Evolutionary conservation across 2,797 vertebrate species (phyloP).

Genomic region (Heteromormyrus szaboi): DNA sequence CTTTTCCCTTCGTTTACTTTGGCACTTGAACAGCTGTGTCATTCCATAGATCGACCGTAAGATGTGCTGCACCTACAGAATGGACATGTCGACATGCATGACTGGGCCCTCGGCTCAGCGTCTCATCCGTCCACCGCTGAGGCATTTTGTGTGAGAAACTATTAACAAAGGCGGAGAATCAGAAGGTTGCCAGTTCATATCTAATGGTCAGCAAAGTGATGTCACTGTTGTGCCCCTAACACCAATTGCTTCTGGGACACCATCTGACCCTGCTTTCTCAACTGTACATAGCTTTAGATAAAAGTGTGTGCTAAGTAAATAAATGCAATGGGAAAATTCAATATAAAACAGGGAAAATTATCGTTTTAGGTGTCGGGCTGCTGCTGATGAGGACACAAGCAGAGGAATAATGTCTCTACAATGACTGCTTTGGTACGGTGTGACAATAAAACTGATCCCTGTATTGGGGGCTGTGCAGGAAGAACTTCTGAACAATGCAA

Average conservation of each 20-base stretch:
- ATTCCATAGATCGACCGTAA: conserved; percentile 56
- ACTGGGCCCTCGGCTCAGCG: not conserved
- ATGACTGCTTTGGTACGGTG: not conserved
- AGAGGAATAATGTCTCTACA: not conserved
- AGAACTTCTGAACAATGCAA: not conserved
- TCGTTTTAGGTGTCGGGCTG: not conserved
- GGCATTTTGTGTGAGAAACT: not conserved
- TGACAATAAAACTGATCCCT: not conserved
- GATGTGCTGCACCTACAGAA: conserved; percentile 47
- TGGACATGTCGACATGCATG: not conserved
- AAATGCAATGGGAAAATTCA: not conserved
- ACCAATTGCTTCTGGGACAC: not conserved
- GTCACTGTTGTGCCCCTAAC: not conserved
- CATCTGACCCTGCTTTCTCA: not conserved
- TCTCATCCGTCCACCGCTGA: not conserved
- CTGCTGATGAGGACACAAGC: not conserved
- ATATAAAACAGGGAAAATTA: not conserved
- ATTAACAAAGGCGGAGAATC: not conserved
- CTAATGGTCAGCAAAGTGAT: not conserved
- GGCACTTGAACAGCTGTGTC: conserved; percentile 51
- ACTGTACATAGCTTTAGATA: not conserved
- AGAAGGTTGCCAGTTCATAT: not conserved
- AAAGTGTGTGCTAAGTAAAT: not conserved
- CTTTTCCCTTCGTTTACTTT: conserved; percentile 28
- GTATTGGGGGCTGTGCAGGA: not conserved